These are phyloP conservation scores for Nothobranchius furzeri DNA, from an alignment of 2,113 vertebrate species.

Conservation along the genomic window DNA sequence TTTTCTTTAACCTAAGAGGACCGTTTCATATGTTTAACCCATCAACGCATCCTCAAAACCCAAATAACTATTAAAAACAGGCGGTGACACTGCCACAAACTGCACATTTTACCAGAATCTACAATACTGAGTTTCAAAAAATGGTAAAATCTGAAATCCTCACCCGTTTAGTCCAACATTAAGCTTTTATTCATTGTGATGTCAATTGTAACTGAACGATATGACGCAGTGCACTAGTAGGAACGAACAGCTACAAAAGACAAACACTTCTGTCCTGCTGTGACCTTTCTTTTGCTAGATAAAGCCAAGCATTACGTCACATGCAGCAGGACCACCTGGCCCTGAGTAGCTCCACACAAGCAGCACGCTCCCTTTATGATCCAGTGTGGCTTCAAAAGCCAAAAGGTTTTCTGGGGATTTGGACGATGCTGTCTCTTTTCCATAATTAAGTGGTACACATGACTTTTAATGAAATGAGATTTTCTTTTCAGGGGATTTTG, in stretches of 20 bases:
- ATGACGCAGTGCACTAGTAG: not conserved
- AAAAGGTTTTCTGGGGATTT: not conserved
- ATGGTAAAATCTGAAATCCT: not conserved
- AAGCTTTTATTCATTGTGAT: not conserved
- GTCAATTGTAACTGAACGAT: not conserved
- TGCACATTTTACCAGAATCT: too few relatives aligned
- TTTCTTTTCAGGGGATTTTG: not conserved
- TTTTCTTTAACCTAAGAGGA: too few relatives aligned
- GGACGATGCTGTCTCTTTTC: not conserved
- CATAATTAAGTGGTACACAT: constrained; percentile 2
- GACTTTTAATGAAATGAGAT: not conserved
- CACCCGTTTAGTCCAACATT: not conserved
- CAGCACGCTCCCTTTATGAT: not conserved
- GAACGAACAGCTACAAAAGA: not conserved
- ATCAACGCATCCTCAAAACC: too few relatives aligned
- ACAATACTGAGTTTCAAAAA: too few relatives aligned
- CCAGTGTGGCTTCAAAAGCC: not conserved
- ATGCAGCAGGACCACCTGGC: not conserved
- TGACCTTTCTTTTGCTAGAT: not conserved
- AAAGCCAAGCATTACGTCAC: not conserved
- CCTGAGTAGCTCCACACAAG: not conserved
- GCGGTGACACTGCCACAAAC: too few relatives aligned
- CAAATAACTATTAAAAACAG: too few relatives aligned
- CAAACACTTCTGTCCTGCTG: not conserved
- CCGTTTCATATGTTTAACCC: too few relatives aligned